Conservation (phyloP, 2,113 vertebrate genomes). For the Cavia porcellus region DNA sequence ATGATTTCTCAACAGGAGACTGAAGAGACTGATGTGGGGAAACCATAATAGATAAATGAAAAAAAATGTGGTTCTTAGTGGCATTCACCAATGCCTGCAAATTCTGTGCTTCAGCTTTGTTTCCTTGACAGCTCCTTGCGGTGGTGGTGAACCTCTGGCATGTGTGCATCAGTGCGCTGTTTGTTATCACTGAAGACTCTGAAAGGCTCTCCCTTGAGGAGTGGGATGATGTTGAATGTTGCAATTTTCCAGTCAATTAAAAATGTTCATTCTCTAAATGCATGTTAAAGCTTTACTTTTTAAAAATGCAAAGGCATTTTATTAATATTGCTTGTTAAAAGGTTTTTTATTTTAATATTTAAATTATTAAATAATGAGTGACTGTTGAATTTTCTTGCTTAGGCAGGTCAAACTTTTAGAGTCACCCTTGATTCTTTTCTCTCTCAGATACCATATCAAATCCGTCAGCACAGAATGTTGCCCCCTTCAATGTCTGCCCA, state of each 20-base stretch:
- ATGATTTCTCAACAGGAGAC: neutral
- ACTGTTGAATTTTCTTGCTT: conserved; percentile 1
- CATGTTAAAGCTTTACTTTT: neutral
- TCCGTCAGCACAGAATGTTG: neutral
- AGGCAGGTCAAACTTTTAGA: neutral
- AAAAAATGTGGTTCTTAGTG: neutral
- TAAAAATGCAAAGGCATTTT: neutral
- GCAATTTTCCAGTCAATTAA: neutral
- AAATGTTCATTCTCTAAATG: neutral
- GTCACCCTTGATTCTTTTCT: neutral
- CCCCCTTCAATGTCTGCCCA: neutral
- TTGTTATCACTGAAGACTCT: neutral
- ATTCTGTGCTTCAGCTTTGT: neutral
- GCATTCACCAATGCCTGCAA: neutral
- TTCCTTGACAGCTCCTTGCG: neutral
- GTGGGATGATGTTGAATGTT: neutral
- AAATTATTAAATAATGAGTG: neutral
- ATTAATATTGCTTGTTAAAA: conserved; percentile 16
- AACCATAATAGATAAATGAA: neutral
- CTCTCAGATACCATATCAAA: neutral
- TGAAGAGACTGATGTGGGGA: neutral
- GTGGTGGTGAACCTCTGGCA: neutral
- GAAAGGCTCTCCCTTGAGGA: neutral
- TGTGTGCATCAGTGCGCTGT: neutral
- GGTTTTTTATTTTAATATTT: neutral